phyloP scores from a whole-genome alignment of 2,113 vertebrate genomes.

The Hemiprocne comata region DNA sequence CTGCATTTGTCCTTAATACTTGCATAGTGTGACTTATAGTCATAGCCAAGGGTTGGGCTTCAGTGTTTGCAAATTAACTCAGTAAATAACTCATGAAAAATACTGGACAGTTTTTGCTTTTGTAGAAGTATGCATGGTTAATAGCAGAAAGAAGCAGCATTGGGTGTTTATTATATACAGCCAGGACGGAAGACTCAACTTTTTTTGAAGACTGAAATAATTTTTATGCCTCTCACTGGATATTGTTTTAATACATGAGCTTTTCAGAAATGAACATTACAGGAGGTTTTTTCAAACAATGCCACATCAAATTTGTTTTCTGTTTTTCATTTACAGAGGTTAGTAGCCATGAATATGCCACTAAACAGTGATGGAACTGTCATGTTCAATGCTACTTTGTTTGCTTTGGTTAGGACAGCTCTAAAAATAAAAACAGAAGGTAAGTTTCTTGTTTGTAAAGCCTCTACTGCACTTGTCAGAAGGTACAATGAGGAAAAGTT shows the following conservation, averaged over 20 bases:
- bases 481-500: neutral
- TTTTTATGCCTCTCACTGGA: neutral
- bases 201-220: neutral
- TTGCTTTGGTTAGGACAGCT: constrained; percentile 96
- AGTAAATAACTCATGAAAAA: neutral
- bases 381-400: constrained; percentile 98
- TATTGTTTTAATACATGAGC: neutral
- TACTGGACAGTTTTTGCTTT: neutral
- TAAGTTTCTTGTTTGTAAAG: constrained; percentile 59
- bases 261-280: neutral
- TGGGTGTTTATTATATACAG: neutral
- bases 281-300: neutral
- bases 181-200: neutral
- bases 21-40: neutral
- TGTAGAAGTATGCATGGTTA: neutral
- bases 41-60: neutral
- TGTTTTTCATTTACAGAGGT: constrained; percentile 81
- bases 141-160: neutral
- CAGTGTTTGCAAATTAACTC: neutral
- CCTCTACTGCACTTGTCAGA: neutral
- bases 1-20: neutral
- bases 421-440: constrained; percentile 99
- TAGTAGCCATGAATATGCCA: constrained; percentile 99
- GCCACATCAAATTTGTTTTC: neutral
- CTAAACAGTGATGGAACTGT: constrained; percentile 98